Evolutionary conservation across 2,797 vertebrate species (phyloP).

Genomic region (Heteromormyrus szaboi): DNA sequence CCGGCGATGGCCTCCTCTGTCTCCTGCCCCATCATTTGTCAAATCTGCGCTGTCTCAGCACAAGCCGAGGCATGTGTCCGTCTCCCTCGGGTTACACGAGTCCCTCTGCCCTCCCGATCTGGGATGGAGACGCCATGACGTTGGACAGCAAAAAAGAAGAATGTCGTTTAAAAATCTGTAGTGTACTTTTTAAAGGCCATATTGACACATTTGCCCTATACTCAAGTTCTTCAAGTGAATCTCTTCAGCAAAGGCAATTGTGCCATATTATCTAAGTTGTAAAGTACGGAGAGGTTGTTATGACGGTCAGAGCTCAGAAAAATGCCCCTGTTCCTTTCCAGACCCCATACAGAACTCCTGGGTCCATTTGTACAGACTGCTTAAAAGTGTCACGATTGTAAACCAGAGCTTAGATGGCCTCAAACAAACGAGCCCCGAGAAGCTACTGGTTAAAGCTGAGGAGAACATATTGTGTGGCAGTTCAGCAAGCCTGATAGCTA

Average conservation of each 20-base stretch:
- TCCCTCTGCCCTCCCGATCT: not conserved
- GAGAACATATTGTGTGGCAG: slow-evolving; percentile 31
- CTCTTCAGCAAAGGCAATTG: not conserved
- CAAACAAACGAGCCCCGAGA: not conserved
- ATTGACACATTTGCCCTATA: not conserved
- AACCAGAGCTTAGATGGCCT: not conserved
- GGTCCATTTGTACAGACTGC: not conserved
- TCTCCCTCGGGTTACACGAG: not conserved
- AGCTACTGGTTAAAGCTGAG: slow-evolving; percentile 28
- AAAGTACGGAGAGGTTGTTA: not conserved
- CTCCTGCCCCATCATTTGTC: not conserved
- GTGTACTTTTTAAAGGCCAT: not conserved
- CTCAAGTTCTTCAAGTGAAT: not conserved
- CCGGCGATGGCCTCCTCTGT: not conserved
- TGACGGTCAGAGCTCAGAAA: slow-evolving; percentile 4
- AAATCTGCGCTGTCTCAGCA: not conserved
- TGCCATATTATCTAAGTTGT: not conserved
- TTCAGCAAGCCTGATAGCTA: slow-evolving; percentile 43
- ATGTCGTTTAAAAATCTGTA: not conserved
- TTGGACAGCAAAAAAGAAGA: not conserved
- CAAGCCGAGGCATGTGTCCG: not conserved
- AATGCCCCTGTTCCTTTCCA: not conserved
- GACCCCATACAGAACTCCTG: not conserved
- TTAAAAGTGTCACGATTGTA: not conserved
- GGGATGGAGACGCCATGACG: not conserved